Percentiles rank a stretch among this genome's conserved stretches.
Evolutionary conservation across 2,113 vertebrate genomes (phyloP).

Genomic region (Chamaetylas fuelleborni): DNA sequence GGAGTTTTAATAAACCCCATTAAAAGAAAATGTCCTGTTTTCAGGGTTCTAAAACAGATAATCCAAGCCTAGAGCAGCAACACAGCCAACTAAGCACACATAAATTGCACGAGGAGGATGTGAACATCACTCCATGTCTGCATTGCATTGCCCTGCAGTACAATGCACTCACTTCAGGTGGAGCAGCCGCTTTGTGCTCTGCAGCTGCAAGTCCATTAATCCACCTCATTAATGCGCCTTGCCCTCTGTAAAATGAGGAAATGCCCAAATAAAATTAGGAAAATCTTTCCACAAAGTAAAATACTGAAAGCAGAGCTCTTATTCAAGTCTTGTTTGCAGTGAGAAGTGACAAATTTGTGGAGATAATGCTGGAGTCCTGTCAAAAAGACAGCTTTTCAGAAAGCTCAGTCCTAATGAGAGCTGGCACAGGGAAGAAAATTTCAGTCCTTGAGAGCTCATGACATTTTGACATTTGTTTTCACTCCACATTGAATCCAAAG

Average conservation of each 20-base stretch:
- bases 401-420: conserved; percentile 13
- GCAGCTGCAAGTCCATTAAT: background rate
- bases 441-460: background rate
- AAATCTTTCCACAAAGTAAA: background rate
- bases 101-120: background rate
- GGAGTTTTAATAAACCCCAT: background rate
- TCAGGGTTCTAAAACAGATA: background rate
- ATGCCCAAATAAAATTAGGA: background rate
- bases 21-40: background rate
- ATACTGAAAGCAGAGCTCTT: background rate
- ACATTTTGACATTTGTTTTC: conserved; percentile 54
- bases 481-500: background rate
- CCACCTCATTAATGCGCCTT: background rate
- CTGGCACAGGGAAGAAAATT: background rate
- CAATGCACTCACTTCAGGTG: rapidly evolving
- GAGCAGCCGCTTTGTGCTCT: background rate
- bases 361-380: background rate
- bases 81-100: rapidly evolving
- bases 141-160: rapidly evolving
- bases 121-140: rapidly evolving
- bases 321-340: background rate
- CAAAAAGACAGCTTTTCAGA: conserved; percentile 1
- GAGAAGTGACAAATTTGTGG: background rate
- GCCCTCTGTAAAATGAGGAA: background rate
- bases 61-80: background rate